These are phyloP conservation scores for Julus scanicus DNA, from an alignment of 2,888 invertebrate species.

Conservation along the genomic window DNA sequence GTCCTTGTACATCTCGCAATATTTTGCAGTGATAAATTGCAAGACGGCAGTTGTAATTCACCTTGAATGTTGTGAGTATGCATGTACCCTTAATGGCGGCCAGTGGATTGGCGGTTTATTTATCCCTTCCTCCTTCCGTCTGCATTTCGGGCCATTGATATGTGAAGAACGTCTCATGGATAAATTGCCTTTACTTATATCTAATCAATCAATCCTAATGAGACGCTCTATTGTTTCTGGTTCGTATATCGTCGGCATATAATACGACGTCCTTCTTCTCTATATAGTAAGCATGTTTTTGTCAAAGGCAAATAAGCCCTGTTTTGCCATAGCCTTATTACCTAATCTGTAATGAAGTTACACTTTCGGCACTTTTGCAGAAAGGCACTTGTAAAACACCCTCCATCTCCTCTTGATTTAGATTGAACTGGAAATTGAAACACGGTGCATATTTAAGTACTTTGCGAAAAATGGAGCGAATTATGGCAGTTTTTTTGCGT, in stretches of 20 bases:
- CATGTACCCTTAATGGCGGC: background rate
- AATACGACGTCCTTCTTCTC: background rate
- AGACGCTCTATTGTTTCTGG: background rate
- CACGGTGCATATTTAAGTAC: background rate
- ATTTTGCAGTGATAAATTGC: background rate
- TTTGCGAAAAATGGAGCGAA: background rate
- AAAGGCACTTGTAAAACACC: background rate
- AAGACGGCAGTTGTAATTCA: background rate
- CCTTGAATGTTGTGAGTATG: background rate
- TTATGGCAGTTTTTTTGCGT: background rate
- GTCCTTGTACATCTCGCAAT: background rate
- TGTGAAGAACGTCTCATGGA: background rate
- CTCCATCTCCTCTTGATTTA: background rate
- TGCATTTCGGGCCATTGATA: background rate
- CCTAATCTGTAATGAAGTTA: background rate
- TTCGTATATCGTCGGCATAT: background rate
- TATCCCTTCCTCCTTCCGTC: background rate
- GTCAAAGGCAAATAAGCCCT: background rate
- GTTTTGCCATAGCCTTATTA: background rate
- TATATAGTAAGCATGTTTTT: background rate
- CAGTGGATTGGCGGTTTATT: background rate
- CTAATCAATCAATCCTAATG: slow-evolving; percentile 33
- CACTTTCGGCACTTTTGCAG: background rate
- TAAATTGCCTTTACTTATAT: slow-evolving; percentile 33
- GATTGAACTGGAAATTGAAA: background rate